These are phyloP conservation scores for Yponomeuta evonymella DNA, from an alignment of 2,888 invertebrate species.

Conservation along the genomic window DNA sequence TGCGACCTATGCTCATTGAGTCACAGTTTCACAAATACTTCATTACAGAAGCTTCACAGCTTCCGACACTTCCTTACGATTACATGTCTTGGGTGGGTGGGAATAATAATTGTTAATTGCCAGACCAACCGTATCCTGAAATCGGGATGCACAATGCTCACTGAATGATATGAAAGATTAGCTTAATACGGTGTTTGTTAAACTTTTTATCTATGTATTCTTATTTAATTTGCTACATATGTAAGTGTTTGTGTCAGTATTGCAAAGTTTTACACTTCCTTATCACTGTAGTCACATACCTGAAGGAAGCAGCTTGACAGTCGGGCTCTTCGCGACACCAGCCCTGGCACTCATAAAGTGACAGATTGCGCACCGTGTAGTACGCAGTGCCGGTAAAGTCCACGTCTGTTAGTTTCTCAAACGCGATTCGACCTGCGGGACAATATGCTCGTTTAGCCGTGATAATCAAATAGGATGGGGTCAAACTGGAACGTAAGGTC, in stretches of 20 bases:
- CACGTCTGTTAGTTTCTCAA: conserved; percentile 94
- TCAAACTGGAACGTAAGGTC: not conserved
- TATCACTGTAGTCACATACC: conserved; percentile 44
- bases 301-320: conserved; percentile 93
- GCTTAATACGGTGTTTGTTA: no score
- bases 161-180: no score
- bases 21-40: not conserved
- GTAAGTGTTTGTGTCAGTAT: no score
- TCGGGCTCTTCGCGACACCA: conserved; percentile 96
- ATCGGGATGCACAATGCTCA: no score
- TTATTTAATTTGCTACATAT: no score
- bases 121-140: not conserved
- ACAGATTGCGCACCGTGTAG: conserved; percentile 93
- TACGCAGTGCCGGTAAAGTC: conserved; percentile 94
- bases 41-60: not conserved
- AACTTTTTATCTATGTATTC: no score
- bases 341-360: conserved; percentile 94
- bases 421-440: conserved; percentile 87
- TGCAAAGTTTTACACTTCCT: no score
- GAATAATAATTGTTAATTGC: not conserved
- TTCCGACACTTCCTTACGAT: not conserved
- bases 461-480: not conserved
- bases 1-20: not conserved
- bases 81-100: not conserved
- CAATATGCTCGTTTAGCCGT: conserved; percentile 16